Conservation (phyloP, 2,888 invertebrate species). For the Sialis fuliginosa region DNA sequence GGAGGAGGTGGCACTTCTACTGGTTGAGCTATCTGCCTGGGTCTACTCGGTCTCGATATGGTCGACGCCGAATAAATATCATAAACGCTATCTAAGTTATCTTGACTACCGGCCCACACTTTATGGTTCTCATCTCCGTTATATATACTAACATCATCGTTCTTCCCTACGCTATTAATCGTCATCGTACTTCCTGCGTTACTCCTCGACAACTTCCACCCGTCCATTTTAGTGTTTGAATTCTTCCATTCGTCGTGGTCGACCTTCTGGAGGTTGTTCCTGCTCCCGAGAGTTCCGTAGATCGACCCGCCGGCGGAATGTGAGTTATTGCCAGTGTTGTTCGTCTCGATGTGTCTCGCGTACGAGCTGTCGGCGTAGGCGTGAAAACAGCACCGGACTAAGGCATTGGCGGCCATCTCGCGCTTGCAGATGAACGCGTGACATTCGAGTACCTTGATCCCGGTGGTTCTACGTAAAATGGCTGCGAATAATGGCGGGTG, state of each 20-base stretch:
- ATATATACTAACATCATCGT: conserved; percentile 67
- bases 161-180: conserved; percentile 36
- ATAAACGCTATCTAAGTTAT: conserved; percentile 54
- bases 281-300: conserved; percentile 5
- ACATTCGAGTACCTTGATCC: conserved; percentile 96
- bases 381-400: conserved; percentile 94
- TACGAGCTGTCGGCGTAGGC: conserved; percentile 93
- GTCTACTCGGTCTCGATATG: conserved; percentile 47
- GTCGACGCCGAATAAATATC: conserved; percentile 43
- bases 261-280: conserved; percentile 5
- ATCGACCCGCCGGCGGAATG: conserved; percentile 9
- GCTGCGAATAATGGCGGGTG: conserved; percentile 96
- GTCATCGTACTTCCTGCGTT: conserved; percentile 40
- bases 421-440: conserved; percentile 97
- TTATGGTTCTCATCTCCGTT: conserved; percentile 90
- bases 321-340: conserved; percentile 21
- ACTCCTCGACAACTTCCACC: conserved; percentile 34
- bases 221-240: conserved; percentile 24
- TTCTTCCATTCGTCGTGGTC: conserved; percentile 6
- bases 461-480: conserved; percentile 84
- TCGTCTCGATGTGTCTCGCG: conserved; percentile 62
- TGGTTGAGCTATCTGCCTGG: conserved; percentile 64
- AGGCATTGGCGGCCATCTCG: conserved; percentile 91
- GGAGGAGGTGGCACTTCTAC: conserved; percentile 77
- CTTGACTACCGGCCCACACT: conserved; percentile 72